phyloP scores from a whole-genome alignment of 2,113 vertebrate genomes.

The Nansenia antarctica region DNA sequence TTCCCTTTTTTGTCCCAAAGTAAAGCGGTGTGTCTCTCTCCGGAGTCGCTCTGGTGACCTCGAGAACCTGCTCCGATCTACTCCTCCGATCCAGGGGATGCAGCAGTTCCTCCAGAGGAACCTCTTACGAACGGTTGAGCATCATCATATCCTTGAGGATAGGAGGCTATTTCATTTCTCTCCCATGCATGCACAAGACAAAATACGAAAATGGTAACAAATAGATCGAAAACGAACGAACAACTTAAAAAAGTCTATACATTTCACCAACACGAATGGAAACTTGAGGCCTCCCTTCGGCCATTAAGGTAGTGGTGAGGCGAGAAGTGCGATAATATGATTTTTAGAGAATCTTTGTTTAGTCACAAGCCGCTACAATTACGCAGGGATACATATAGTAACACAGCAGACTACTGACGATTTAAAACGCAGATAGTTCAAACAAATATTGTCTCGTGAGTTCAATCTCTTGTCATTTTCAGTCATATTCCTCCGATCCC shows the following conservation, averaged over 20 bases:
- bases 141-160: slow-evolving; percentile 33
- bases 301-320: slow-evolving; percentile 24
- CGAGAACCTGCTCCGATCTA: slow-evolving; percentile 3
- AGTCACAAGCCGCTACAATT: neutral
- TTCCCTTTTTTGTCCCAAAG: slow-evolving; percentile 1
- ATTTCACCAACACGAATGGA: slow-evolving; percentile 32
- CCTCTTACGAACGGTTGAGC: slow-evolving; percentile 21
- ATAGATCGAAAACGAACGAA: neutral
- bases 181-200: slow-evolving; percentile 33
- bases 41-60: slow-evolving; percentile 14
- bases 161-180: neutral
- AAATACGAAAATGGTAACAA: slow-evolving; percentile 1
- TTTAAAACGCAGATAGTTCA: slow-evolving; percentile 1
- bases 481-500: slow-evolving; percentile 20
- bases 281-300: slow-evolving; percentile 7
- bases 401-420: neutral
- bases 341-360: neutral
- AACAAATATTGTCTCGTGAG: slow-evolving; percentile 12
- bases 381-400: neutral
- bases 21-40: slow-evolving; percentile 4
- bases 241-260: neutral
- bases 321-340: slow-evolving; percentile 19
- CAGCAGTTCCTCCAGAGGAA: slow-evolving; percentile 43
- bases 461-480: slow-evolving; percentile 33
- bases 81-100: slow-evolving; percentile 45